phyloP scores from a whole-genome alignment of 2,113 vertebrate genomes.

The Protomyctophum bolini region DNA sequence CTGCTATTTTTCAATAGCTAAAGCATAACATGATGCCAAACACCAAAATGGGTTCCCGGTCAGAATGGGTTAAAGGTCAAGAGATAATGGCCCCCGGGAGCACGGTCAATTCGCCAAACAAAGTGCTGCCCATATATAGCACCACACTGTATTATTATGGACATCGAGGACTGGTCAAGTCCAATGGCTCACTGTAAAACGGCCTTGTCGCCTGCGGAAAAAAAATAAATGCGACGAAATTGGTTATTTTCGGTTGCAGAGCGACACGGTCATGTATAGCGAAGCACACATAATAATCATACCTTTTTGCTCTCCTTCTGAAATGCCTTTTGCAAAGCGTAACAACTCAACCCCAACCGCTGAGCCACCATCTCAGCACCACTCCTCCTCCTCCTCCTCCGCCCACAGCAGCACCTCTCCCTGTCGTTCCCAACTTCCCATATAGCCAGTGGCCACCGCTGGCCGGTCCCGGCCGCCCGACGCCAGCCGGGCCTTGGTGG shows the following conservation, averaged over 20 bases:
- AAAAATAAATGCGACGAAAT: too few relatives aligned
- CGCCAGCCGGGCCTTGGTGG: slow-evolving; percentile 70
- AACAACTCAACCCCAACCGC: slow-evolving; percentile 55
- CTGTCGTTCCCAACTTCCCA: slow-evolving; percentile 49
- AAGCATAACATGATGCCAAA: too few relatives aligned
- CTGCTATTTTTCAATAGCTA: too few relatives aligned
- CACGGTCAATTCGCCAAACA: slow-evolving; percentile 48
- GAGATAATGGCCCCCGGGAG: slow-evolving; percentile 7
- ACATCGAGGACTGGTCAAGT: slow-evolving; percentile 51
- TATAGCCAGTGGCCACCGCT: slow-evolving; percentile 51
- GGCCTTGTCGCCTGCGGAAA: too few relatives aligned
- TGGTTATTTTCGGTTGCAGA: too few relatives aligned
- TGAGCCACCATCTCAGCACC: slow-evolving; percentile 55
- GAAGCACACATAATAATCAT: slow-evolving; percentile 47
- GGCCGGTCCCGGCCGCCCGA: slow-evolving; percentile 51
- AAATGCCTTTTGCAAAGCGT: slow-evolving; percentile 19
- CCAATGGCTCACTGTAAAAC: neutral
- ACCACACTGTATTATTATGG: slow-evolving; percentile 46
- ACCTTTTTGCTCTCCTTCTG: slow-evolving; percentile 38
- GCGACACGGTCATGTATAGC: too few relatives aligned
- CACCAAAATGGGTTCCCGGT: too few relatives aligned
- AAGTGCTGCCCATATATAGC: slow-evolving; percentile 14
- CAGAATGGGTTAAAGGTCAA: slow-evolving; percentile 13
- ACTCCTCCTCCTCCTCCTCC: slow-evolving; percentile 52
- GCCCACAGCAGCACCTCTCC: slow-evolving; percentile 57